Evolutionary conservation across 2,888 invertebrate genomes (phyloP).

Genomic region (Agrochola litura): DNA sequence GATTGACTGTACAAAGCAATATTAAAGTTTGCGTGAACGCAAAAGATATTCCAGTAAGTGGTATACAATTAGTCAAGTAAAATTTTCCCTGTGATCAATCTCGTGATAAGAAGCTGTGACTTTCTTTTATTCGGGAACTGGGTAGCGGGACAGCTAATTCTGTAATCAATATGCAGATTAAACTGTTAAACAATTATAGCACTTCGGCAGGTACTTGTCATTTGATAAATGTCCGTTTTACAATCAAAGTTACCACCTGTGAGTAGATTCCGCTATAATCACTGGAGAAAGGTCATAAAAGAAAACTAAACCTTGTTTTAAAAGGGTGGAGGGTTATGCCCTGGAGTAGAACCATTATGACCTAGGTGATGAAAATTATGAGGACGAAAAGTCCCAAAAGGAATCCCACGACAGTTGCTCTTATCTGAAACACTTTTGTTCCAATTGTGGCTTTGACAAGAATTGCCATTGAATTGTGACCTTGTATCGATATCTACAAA

Average conservation of each 20-base stretch:
- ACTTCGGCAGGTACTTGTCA: conserved; percentile 39
- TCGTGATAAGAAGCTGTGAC: conserved; percentile 34
- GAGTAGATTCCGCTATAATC: background rate
- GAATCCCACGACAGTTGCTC: background rate
- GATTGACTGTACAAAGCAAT: background rate
- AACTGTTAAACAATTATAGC: conserved; percentile 49
- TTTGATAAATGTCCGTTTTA: conserved; percentile 41
- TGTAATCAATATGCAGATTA: conserved; percentile 61
- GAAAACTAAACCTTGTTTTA: background rate
- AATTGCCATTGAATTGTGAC: too few relatives aligned
- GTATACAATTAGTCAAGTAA: conserved; percentile 39
- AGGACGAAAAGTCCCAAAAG: background rate
- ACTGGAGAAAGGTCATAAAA: background rate
- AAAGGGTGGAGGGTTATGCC: background rate
- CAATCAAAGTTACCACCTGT: conserved; percentile 5
- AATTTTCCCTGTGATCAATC: conserved; percentile 37
- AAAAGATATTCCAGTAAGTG: conserved; percentile 25
- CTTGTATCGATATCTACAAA: background rate
- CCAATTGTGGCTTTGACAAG: background rate
- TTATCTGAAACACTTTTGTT: background rate
- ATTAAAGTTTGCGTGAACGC: background rate
- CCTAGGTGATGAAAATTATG: background rate
- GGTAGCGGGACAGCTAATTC: conserved; percentile 34
- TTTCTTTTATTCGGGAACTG: conserved; percentile 38
- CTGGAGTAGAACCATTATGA: background rate